phyloP scores from a whole-genome alignment of 2,113 vertebrate species.

The Myotis lucifugus region DNA sequence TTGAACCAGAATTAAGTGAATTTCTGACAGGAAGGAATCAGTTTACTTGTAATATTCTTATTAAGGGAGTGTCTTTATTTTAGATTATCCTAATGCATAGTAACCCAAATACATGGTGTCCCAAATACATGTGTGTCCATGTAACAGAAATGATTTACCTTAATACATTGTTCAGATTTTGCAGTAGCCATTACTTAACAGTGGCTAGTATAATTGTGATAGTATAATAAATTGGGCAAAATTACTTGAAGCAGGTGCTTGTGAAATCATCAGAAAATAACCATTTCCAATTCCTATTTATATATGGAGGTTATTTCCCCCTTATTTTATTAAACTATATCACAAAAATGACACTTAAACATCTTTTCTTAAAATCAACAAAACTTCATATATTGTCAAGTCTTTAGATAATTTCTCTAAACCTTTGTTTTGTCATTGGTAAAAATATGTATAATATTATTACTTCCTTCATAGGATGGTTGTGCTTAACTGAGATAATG shows the following conservation, averaged over 20 bases:
- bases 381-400: not conserved
- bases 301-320: not conserved
- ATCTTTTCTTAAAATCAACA: not conserved
- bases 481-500: not conserved
- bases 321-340: not conserved
- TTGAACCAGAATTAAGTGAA: constrained; percentile 1
- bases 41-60: not conserved
- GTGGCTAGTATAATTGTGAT: not conserved
- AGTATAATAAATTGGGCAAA: not conserved
- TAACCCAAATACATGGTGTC: not conserved
- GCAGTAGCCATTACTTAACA: not conserved
- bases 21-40: not conserved
- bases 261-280: constrained; percentile 9
- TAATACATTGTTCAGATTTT: constrained; percentile 26
- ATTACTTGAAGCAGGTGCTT: constrained; percentile 19
- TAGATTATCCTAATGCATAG: not conserved
- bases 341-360: not conserved
- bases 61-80: not conserved
- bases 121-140: not conserved
- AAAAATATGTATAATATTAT: not conserved
- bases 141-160: constrained; percentile 22
- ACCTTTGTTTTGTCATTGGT: not conserved
- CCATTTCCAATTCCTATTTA: not conserved
- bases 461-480: not conserved
- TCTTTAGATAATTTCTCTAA: not conserved